Percentiles rank a stretch among this genome's conserved stretches.
phyloP scores from a whole-genome alignment of 2,888 invertebrate genomes.

The Flabesymbios commensalis region DNA sequence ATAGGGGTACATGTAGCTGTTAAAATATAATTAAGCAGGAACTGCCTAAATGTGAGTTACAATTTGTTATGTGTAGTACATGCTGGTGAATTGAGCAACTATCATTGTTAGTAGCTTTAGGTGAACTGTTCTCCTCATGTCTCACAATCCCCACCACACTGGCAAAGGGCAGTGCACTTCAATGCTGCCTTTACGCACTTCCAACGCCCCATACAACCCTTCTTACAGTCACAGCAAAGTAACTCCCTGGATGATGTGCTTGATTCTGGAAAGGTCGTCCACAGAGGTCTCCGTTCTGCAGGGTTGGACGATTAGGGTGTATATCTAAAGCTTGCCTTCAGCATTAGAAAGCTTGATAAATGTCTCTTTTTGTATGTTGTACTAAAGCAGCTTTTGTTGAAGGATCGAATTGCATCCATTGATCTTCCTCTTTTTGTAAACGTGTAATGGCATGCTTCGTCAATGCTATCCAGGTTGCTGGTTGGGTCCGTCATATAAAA shows the following conservation, averaged over 20 bases:
- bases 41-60: too few species aligned
- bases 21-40: too few species aligned
- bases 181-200: not conserved
- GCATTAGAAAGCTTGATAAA: constrained; percentile 27
- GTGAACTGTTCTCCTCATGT: not conserved
- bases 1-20: too few species aligned
- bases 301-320: not conserved
- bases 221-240: not conserved
- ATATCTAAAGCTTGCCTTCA: constrained; percentile 13
- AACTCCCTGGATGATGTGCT: not conserved
- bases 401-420: constrained; percentile 28
- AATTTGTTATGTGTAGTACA: too few species aligned
- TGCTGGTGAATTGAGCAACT: too few species aligned
- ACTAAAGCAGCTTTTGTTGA: constrained; percentile 31
- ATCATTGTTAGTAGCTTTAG: too few species aligned
- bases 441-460: constrained; percentile 27
- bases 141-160: not conserved
- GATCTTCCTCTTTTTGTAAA: constrained; percentile 20
- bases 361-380: constrained; percentile 27
- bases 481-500: constrained; percentile 33
- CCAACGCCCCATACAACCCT: not conserved
- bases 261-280: not conserved
- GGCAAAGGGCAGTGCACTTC: not conserved
- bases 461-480: constrained; percentile 10
- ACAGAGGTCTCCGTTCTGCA: not conserved